A percentile compares a stretch with the other conserved stretches of the same genome.
Evolutionary conservation across 2,888 invertebrate species (phyloP).

Genomic region (Metellina segmentata): DNA sequence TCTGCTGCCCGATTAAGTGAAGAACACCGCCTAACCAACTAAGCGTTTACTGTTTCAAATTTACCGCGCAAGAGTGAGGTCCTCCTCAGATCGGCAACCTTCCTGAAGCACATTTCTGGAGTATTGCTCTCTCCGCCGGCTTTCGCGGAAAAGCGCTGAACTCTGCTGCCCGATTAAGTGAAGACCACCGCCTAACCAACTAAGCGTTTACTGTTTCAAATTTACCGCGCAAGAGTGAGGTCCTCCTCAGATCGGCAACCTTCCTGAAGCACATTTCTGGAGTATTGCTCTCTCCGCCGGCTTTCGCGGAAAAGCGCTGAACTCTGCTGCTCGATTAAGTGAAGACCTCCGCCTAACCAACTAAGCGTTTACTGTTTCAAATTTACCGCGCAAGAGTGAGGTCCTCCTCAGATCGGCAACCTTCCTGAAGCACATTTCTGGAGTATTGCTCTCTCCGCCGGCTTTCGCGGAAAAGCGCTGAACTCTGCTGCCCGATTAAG

Average conservation of each 20-base stretch:
- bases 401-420: neutral
- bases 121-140: no score
- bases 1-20: neutral
- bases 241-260: neutral
- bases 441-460: slow-evolving; percentile 14
- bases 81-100: neutral
- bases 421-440: neutral
- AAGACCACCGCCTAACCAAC: neutral
- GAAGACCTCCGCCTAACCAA: neutral
- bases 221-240: no score
- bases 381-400: no score
- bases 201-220: no score
- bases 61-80: no score
- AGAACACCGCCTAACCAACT: neutral
- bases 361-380: no score
- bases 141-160: neutral
- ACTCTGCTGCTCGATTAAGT: neutral
- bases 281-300: slow-evolving; percentile 10
- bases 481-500: neutral
- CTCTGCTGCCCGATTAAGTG: neutral
- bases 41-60: no score
- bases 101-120: neutral
- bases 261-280: neutral
- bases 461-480: neutral
- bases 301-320: neutral